These are phyloP conservation scores for Aporophyla nigra DNA, from an alignment of 2,888 invertebrate species.

Conservation along the genomic window DNA sequence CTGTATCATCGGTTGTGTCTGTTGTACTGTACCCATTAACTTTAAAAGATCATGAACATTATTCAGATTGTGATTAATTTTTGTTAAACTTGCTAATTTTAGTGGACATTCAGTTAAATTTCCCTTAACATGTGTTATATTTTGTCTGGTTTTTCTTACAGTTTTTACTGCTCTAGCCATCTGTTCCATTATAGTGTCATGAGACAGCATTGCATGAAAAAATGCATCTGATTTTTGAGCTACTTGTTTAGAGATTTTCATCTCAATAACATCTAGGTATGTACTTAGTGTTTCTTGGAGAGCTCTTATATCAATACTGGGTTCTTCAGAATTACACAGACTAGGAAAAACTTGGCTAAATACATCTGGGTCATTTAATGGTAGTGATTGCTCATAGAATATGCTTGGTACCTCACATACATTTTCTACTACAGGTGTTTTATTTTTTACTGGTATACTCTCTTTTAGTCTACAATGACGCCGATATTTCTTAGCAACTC, in stretches of 20 bases:
- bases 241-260: conserved; percentile 97
- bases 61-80: conserved; percentile 92
- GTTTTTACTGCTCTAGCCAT: conserved; percentile 95
- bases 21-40: conserved; percentile 98
- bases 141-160: conserved; percentile 93
- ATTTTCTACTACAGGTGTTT: conserved; percentile 86
- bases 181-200: conserved; percentile 99
- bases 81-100: conserved; percentile 93
- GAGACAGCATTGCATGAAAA: conserved; percentile 99
- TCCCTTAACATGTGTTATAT: conserved; percentile 94
- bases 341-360: conserved; percentile 96
- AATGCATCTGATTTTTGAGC: conserved; percentile 99
- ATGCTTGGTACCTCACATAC: conserved; percentile 95
- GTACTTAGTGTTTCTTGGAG: conserved; percentile 98
- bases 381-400: conserved; percentile 95
- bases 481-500: conserved; percentile 93
- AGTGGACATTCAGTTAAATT: conserved; percentile 95
- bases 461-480: conserved; percentile 91
- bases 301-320: conserved; percentile 92
- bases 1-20: conserved; percentile 99
- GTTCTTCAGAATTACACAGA: conserved; percentile 89
- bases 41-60: conserved; percentile 94
- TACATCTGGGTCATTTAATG: conserved; percentile 94
- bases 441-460: conserved; percentile 82
- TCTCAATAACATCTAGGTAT: conserved; percentile 98